These are phyloP conservation scores for Kryptopterus vitreolus DNA, from an alignment of 2,797 vertebrate genomes.

Conservation along the genomic window DNA sequence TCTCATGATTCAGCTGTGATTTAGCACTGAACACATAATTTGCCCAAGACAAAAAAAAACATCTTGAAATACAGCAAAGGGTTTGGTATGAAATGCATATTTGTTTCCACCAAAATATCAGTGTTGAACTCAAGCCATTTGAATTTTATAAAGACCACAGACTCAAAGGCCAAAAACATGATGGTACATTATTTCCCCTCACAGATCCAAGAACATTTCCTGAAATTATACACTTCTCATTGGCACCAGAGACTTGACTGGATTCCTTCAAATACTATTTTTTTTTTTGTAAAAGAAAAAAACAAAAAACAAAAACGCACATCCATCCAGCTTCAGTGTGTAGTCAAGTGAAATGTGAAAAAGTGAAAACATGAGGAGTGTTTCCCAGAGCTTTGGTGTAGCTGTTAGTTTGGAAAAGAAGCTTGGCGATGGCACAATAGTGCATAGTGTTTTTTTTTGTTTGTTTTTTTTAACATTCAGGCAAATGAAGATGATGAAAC, in stretches of 20 bases:
- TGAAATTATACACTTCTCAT: neutral
- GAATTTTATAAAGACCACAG: neutral
- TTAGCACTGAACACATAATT: neutral
- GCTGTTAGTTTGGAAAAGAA: constrained; percentile 11
- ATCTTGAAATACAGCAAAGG: neutral
- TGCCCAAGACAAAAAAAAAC: neutral
- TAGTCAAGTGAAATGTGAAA: no score
- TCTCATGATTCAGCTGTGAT: neutral
- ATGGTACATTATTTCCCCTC: neutral
- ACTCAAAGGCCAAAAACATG: constrained; percentile 15
- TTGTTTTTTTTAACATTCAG: neutral
- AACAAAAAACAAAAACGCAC: no score
- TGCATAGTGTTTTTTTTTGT: constrained; percentile 13
- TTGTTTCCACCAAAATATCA: neutral
- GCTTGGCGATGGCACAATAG: constrained; percentile 13
- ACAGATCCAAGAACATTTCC: neutral
- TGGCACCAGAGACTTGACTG: neutral
- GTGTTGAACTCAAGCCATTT: neutral
- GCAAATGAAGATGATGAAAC: neutral
- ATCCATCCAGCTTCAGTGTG: neutral
- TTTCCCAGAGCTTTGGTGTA: constrained; percentile 38
- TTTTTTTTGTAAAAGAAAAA: neutral
- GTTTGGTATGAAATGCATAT: constrained; percentile 13
- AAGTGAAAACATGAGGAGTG: constrained; percentile 6
- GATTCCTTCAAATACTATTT: neutral